Base-by-base conservation (phyloP, 1,140 invertebrate genomes). In the Drosophila sp. region DNA sequence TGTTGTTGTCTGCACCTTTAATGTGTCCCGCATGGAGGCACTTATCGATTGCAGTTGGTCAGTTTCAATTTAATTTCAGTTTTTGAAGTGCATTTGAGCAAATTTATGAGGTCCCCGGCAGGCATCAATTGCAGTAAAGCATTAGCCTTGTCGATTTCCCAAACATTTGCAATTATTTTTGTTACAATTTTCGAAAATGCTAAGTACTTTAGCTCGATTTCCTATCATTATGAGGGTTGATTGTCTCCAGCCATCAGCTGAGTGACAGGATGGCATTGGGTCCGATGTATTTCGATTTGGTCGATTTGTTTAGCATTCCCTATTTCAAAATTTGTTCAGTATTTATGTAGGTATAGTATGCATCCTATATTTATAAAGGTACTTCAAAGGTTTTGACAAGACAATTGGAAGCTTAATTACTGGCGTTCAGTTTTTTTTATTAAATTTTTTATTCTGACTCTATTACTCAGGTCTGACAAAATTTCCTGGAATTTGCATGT, bases 151-250 rank as follows among this genome's bases (percentile, higher is more conserved):
- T 81, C 81, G 48, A 61, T 57, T 57, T 67, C 54, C 71, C 29
- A 38, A 80, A 58, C 81, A 69, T 58, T 86, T 72, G 81, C 82
- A 78, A 81, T 86, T 75, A 78, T 86, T 86, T 67, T 38, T 14
- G 18, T 21, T 27, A 16, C 34, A 21, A 48, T 78, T 62, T 78
- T 61, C 9, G 38, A 18, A 51, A 69, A 59, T 54, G 56, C 53
- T 65, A 38, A 11, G 57, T 51, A 67, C 59, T 66, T 16, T 34
- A 29, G 11, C 7, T 21, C 8, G 14, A 29, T 40, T 16, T n/a
- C 51, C 4, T 32, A 16, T 8, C 11, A 36, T 43, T 50, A 84
- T 86, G 73, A 43, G 73, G 77, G 80, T 71, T 48, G 43, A 63
- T 71, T 64, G 59, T 64, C 14, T 29, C 7, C 18, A 21, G 29